Base-by-base conservation (phyloP, 2,113 vertebrate species). In the Zosterops japonicus region DNA sequence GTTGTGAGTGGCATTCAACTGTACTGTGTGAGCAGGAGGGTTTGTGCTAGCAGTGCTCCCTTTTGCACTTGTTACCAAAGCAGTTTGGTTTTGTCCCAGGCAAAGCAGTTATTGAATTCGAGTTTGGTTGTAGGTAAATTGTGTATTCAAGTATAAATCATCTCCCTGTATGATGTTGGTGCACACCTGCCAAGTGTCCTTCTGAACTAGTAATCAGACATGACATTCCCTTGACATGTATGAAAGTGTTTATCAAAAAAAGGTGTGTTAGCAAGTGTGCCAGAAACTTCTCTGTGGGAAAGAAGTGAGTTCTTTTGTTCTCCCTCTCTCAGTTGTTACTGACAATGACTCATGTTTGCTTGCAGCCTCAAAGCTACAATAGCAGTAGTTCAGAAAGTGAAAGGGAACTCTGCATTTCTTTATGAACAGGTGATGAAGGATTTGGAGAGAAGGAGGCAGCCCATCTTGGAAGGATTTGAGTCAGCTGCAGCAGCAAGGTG, bases 361-460 rank as follows among this genome's bases (percentile, higher is more conserved):
- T 91, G 18, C 22, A 81, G 71, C 68, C 47, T 77, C 12, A 1
- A 23, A 92, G 87, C 42, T 36, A 91, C 69, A 87, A 89, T 57
- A 75, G 56, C 55, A 55, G 70, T 39, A 47, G 47, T 70, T 95
- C 33, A 55, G 44, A 95, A 77, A 83, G 82, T 35, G 80, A 80
- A 70, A 31, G 42, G 29, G 75, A 91, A 33, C 65, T 79, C 87
- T 89, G 61, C 33, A 89, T 85, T 88, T 76, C 93, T 82, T 95
- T 91, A 94, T 95, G 87, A 95, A 24, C 49, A 57, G 52, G 61
- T 61, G 91, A 50, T 69, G 49, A 91, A 82, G 89, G 93, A 64
- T 82, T 76, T 57, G 49, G 49, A 56, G 49, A 61, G 41, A 24
- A 72, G n/a, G 53, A 88, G 59, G 47, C 29, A 81, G 9, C 35